phyloP scores from a whole-genome alignment of 2,888 invertebrate genomes.

The Netelia virgata region DNA sequence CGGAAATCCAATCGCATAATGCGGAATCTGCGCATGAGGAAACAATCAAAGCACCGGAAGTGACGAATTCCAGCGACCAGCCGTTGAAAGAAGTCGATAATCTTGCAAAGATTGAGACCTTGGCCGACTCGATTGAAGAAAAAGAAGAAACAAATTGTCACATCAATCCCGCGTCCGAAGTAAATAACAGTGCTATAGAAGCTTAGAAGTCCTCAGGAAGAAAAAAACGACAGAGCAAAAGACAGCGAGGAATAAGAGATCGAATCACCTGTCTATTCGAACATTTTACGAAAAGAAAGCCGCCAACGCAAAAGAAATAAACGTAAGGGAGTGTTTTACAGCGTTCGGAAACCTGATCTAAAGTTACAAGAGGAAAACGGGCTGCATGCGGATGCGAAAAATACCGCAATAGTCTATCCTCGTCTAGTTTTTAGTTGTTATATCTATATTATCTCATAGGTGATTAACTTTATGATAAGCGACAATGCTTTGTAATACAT shows the following conservation, averaged over 20 bases:
- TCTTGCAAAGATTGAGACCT: conserved; percentile 4
- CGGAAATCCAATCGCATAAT: not conserved
- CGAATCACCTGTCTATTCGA: not conserved
- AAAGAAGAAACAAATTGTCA: not conserved
- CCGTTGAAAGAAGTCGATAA: conserved; percentile 3
- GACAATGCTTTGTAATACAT: conserved; percentile 64
- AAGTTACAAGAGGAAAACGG: conserved; percentile 7
- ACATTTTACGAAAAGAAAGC: conserved; percentile 2
- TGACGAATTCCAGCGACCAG: not conserved
- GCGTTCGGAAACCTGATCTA: not conserved
- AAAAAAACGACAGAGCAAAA: not conserved
- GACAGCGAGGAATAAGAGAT: not conserved
- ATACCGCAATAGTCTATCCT: conserved; percentile 35
- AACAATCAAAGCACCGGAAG: conserved; percentile 12
- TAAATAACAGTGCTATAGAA: conserved; percentile 35
- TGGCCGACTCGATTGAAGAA: not conserved
- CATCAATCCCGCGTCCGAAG: conserved; percentile 7
- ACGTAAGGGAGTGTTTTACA: not conserved
- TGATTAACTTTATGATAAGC: conserved; percentile 56
- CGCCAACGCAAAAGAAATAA: not conserved
- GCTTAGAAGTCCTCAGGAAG: conserved; percentile 11
- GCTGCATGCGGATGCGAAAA: conserved; percentile 10
- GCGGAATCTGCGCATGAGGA: not conserved
- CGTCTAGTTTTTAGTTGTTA: conserved; percentile 52
- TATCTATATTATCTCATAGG: conserved; percentile 50